Base-by-base conservation (phyloP, 2,888 invertebrate genomes). In the Colostygia pectinataria region DNA sequence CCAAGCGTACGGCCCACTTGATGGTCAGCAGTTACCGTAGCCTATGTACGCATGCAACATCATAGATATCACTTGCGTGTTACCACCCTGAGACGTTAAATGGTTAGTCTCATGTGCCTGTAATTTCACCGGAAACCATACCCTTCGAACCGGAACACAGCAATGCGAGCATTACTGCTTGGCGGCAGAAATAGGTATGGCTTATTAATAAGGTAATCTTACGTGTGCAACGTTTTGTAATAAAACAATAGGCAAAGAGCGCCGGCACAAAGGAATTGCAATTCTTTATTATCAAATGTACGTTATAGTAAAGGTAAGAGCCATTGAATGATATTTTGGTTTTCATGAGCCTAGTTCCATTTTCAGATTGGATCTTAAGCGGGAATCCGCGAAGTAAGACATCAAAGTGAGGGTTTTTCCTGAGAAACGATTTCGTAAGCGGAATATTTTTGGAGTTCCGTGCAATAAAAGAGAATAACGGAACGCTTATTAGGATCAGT, bases 271-370 rank as follows among this genome's bases (percentile, higher is more conserved):
- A 38, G 36, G 24, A 31, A 46, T 54, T 61, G 53, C 53, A 47
- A 39, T 53, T 59, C 55, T 66, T 65, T 61, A 67, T 63, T 64
- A 65, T 61, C 47, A 68, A 67, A 63, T 63, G 56, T 62, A 65
- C 41, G 57, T 34, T 47, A 60, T 32, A 37, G 56, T 44, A 59
- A 48, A 58, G 47, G 31, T 55, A 51, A 51, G 42, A 53, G 42
- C 38, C 31, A 42, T 43, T 28, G 10, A 49, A 37, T 47, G 25
- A 37, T 46, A 43, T 33, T 43, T 36, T 46, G 53, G 51, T 53
- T 51, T 53, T 50, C 43, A 39, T 28, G 44, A 46, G 27, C 15
- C 43, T 42, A 33, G 33, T 39, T 46, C 48, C 42, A 57, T 57
- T 52, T 31, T 46, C 41, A 55, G 52, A 57, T 57, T 49, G 54